Conservation (phyloP, 2,888 invertebrate genomes). For the Hanleya hanleyi region DNA sequence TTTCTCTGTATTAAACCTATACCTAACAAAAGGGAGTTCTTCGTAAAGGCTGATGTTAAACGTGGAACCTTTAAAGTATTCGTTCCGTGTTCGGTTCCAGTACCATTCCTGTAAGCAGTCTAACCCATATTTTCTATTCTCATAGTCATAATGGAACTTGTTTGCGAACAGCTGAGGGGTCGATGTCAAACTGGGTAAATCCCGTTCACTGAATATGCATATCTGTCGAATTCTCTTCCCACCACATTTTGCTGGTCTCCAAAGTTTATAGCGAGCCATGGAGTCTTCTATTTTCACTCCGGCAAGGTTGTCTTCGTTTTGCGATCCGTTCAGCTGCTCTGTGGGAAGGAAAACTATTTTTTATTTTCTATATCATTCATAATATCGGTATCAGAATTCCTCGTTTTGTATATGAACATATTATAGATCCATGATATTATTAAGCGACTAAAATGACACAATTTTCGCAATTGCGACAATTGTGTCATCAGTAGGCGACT, state of each 20-base stretch:
- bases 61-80: constrained; percentile 36
- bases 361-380: too few relatives aligned
- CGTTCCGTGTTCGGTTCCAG: constrained; percentile 52
- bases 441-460: too few relatives aligned
- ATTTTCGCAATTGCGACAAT: too few relatives aligned
- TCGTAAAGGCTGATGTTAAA: constrained; percentile 49
- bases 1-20: too few relatives aligned
- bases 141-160: constrained; percentile 63
- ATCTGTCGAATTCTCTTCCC: constrained; percentile 62
- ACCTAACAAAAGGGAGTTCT: constrained; percentile 47
- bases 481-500: too few relatives aligned
- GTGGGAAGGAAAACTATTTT: too few relatives aligned
- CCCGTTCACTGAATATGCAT: constrained; percentile 67
- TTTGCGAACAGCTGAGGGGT: constrained; percentile 69
- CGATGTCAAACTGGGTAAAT: constrained; percentile 54
- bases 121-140: constrained; percentile 57
- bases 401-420: too few relatives aligned
- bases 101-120: constrained; percentile 65
- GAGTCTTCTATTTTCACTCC: too few relatives aligned
- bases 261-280: neutral
- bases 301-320: too few relatives aligned
- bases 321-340: too few relatives aligned
- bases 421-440: too few relatives aligned
- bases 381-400: too few relatives aligned
- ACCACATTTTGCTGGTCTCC: constrained; percentile 34